These are phyloP conservation scores for Gadopsis bispinosus DNA, from an alignment of 2,797 vertebrate genomes.

Conservation along the genomic window DNA sequence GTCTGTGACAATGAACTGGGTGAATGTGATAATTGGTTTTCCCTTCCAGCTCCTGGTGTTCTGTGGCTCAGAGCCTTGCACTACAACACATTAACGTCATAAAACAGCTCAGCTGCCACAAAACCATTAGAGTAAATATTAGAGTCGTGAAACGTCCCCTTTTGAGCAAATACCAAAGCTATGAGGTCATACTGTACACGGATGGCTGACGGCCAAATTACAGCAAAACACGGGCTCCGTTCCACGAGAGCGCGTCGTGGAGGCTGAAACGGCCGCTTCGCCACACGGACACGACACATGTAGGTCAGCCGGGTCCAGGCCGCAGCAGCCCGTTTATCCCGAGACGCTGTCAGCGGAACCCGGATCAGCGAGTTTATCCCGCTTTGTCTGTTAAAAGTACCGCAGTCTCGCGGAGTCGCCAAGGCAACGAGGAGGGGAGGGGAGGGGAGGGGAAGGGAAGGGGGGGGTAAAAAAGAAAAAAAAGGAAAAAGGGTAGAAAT, in stretches of 20 bases:
- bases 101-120: background rate
- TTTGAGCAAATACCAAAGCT: background rate
- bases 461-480: too few relatives aligned
- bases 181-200: conserved; percentile 27
- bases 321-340: background rate
- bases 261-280: conserved; percentile 49
- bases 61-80: background rate
- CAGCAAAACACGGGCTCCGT: conserved; percentile 19
- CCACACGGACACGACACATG: conserved; percentile 25
- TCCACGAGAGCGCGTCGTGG: conserved; percentile 12
- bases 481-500: conserved; percentile 11
- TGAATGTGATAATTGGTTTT: background rate
- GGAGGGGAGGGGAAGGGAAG: too few relatives aligned
- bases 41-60: background rate
- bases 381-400: conserved; percentile 68
- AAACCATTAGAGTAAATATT: background rate
- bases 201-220: conserved; percentile 20
- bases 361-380: conserved; percentile 46
- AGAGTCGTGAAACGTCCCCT: background rate
- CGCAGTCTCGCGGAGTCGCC: conserved; percentile 65
- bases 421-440: conserved; percentile 43
- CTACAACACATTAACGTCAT: background rate
- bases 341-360: background rate
- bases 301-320: conserved; percentile 50
- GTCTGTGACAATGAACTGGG: background rate